Evolutionary conservation across 2,113 vertebrate species (phyloP).

Genomic region (Antennarius striatus): DNA sequence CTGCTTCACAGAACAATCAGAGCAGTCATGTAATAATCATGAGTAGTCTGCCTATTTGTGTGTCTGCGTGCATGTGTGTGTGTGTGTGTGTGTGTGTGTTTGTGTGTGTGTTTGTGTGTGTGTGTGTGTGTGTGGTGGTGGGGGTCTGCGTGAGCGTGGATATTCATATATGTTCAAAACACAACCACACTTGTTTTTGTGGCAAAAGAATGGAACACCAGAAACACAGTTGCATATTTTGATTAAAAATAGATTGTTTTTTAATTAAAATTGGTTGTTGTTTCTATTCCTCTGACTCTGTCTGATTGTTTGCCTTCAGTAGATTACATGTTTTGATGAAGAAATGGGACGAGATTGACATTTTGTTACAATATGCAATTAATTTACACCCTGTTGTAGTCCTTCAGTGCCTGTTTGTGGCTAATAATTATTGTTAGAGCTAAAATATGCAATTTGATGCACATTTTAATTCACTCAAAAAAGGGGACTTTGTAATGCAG

Average conservation of each 20-base stretch:
- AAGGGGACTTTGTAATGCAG: background rate
- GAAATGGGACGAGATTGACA: background rate
- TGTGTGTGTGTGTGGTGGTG: constrained; percentile 4
- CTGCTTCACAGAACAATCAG: constrained; percentile 63
- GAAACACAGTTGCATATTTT: constrained; percentile 78
- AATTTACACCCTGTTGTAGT: background rate
- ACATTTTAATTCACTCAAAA: background rate
- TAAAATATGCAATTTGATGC: background rate
- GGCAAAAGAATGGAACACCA: constrained; percentile 48
- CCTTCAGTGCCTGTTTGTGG: background rate
- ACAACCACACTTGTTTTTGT: constrained; percentile 48
- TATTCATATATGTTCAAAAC: constrained; percentile 40
- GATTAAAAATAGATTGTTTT: constrained; percentile 79
- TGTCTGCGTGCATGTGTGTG: background rate
- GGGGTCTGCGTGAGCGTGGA: background rate
- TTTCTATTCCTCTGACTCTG: constrained; percentile 63
- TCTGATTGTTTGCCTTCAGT: constrained; percentile 26
- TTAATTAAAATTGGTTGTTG: constrained; percentile 69
- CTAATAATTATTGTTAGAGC: background rate
- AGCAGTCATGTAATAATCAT: constrained; percentile 46
- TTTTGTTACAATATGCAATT: background rate
- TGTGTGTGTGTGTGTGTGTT: constrained; percentile 1
- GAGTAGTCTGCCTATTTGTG: constrained; percentile 30
- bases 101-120: background rate
- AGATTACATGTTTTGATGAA: background rate